Base-by-base conservation (phyloP, 2,113 vertebrate species). In the Girardinichthys multiradiatus region DNA sequence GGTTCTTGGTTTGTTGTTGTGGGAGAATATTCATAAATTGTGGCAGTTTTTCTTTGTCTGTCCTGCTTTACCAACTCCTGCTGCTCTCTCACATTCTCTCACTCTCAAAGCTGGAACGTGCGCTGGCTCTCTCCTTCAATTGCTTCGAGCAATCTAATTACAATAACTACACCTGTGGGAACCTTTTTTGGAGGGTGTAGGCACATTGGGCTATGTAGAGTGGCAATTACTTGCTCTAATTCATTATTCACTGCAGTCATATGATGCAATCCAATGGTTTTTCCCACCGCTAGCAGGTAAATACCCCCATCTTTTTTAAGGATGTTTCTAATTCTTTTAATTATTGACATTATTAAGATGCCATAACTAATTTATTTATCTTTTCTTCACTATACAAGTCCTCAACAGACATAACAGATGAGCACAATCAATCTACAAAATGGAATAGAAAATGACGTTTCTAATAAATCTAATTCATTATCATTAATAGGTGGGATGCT, bases 131-230 rank as follows among this genome's bases (percentile, higher is more conserved):
- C 77, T 74, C 76, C 68, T 78, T 26, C 39, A 72, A 77, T 87
- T 75, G 59, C 87, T 83, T 72, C 77, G 59, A 83, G 84, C 81
- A 72, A 79, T 78, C 81, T 91, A 90, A 94, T 93, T 92, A 89
- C 71, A 85, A 79, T 87, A 93, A 93, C 84, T 89, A 84, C 80
- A 91, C 89, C 87, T 91, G 87, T 33, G 83, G 87, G 85, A 90
- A 85, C 76, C 68, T 86, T 86, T 87, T 88, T 91, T 90, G 82
- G 83, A 60, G 51, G 83, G 62, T 51, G 76, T 83, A 86, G 84
- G 87, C 88, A 91, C 72, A 9, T 76, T 64, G 76, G 74, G 81
- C 83, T 86, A 79, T 80, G 33, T 70, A 82, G 79, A 75, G 66
- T 33, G 51, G 82, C 64, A 39, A 88, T 90, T 90, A 88, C 68